Conservation (phyloP, 2,113 vertebrate species). For the Chiloscyllium plagiosum region DNA sequence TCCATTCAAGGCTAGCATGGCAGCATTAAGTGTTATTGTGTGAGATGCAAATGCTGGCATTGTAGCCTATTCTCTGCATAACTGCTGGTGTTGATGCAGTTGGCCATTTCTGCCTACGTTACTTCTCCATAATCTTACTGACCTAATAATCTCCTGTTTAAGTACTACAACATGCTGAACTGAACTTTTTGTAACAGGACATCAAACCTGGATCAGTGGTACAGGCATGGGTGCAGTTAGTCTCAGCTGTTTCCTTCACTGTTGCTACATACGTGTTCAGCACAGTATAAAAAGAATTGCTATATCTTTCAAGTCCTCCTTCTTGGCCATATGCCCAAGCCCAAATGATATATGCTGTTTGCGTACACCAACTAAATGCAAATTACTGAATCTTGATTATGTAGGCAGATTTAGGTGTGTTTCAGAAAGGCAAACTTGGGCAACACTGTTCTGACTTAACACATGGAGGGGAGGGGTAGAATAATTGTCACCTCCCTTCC, state of each 20-base stretch:
- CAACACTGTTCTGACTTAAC: neutral
- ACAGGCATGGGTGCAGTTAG: neutral
- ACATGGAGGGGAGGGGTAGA: neutral
- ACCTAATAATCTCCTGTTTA: neutral
- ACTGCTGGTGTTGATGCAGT: neutral
- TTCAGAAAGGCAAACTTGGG: neutral
- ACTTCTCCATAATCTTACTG: neutral
- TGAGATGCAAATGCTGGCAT: neutral
- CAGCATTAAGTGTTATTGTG: neutral
- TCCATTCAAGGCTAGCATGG: neutral
- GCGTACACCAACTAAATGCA: neutral
- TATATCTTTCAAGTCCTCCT: neutral
- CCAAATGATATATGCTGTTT: neutral
- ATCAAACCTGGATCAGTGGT: neutral
- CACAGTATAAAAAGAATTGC: neutral
- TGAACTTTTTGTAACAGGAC: neutral
- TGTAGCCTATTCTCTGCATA: neutral
- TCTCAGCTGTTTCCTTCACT: neutral
- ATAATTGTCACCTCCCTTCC: neutral
- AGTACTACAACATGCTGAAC: neutral
- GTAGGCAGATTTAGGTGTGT: neutral
- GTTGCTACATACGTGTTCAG: neutral
- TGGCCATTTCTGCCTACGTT: neutral
- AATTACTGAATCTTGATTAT: neutral
- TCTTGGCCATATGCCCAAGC: neutral